These are phyloP conservation scores for Luffia ferchaultella DNA, from an alignment of 2,888 invertebrate genomes.

Conservation along the genomic window DNA sequence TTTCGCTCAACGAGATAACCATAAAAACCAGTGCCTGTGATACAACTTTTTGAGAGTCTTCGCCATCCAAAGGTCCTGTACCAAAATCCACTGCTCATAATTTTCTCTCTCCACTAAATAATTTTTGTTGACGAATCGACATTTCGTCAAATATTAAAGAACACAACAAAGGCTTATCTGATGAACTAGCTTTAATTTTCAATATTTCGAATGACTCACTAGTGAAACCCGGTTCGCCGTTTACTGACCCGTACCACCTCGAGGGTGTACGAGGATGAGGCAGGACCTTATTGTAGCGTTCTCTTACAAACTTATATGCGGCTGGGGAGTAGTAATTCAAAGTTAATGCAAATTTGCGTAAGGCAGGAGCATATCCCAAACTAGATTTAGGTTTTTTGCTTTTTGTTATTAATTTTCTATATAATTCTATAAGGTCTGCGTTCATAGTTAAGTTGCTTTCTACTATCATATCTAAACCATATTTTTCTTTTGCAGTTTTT, in stretches of 20 bases:
- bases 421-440: too few species aligned
- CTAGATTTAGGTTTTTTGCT: too few species aligned
- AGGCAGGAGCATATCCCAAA: constrained; percentile 5
- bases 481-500: too few species aligned
- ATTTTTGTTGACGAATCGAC: constrained; percentile 12
- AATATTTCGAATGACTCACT: constrained; percentile 4
- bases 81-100: constrained; percentile 5
- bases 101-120: constrained; percentile 7
- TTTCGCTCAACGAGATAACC: background rate
- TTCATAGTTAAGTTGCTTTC: too few species aligned
- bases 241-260: background rate
- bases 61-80: too few species aligned
- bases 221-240: constrained; percentile 20
- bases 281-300: constrained; percentile 6
- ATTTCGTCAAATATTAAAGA: constrained; percentile 14
- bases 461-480: too few species aligned
- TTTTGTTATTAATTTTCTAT: background rate
- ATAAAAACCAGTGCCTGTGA: background rate
- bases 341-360: constrained; percentile 7
- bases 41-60: background rate
- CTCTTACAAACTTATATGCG: constrained; percentile 8
- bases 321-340: constrained; percentile 9
- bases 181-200: too few species aligned
- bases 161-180: too few species aligned
- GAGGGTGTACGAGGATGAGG: constrained; percentile 5